Percentiles rank a stretch among this genome's conserved stretches.
Evolutionary conservation across 2,797 vertebrate genomes (phyloP).

Genomic region (Microctenopoma lineatum): DNA sequence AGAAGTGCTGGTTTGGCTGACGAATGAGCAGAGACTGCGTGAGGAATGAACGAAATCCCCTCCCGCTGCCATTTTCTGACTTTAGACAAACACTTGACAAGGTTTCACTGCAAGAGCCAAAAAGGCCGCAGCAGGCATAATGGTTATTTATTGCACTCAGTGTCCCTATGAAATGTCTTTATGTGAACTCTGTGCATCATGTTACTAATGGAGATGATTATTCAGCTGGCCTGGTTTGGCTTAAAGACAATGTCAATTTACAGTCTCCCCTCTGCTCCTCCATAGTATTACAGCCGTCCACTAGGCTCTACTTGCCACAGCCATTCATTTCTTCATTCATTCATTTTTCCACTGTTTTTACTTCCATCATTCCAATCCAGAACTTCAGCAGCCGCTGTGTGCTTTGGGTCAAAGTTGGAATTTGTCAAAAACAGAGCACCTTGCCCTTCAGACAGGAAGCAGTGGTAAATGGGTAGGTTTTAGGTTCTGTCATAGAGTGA

Average conservation of each 20-base stretch:
- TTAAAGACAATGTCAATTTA: constrained; percentile 54
- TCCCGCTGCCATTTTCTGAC: constrained; percentile 57
- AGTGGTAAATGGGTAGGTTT: constrained; percentile 35
- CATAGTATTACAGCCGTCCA: constrained; percentile 27
- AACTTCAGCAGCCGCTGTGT: constrained; percentile 48
- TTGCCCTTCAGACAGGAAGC: constrained; percentile 48
- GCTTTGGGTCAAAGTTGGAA: constrained; percentile 59
- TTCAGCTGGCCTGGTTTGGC: constrained; percentile 78
- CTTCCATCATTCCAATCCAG: constrained; percentile 31
- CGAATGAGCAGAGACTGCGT: constrained; percentile 60
- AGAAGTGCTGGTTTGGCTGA: constrained; percentile 74
- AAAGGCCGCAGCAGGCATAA: constrained; percentile 31
- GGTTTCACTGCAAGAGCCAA: constrained; percentile 47
- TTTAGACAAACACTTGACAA: constrained; percentile 61
- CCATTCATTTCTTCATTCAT: constrained; percentile 50
- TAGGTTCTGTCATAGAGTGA: constrained; percentile 37
- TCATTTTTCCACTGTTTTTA: constrained; percentile 50
- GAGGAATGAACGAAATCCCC: constrained; percentile 71
- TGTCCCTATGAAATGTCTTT: constrained; percentile 58
- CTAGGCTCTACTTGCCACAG: constrained; percentile 32
- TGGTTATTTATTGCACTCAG: constrained; percentile 68
- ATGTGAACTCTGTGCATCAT: constrained; percentile 60
- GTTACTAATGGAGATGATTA: constrained; percentile 63
- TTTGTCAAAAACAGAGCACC: constrained; percentile 55
- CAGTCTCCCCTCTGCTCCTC: constrained; percentile 46